Evolutionary conservation across 2,113 vertebrate species (phyloP).

Genomic region (Neodon shergylaensis): DNA sequence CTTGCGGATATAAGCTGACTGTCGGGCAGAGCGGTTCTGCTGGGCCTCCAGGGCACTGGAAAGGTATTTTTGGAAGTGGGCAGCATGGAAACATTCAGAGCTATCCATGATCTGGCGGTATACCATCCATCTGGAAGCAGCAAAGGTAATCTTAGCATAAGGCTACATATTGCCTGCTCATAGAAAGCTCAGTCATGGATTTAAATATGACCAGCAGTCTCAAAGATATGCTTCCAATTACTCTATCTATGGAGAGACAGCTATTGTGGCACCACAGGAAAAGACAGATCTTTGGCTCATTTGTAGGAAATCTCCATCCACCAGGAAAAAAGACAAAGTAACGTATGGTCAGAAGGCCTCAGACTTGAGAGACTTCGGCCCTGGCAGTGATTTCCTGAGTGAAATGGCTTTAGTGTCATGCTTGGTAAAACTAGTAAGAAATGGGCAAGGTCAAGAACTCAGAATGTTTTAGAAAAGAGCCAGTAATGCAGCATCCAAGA

Average conservation of each 20-base stretch:
- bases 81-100: slow-evolving; percentile 90
- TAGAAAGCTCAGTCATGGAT: background rate
- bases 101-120: slow-evolving; percentile 90
- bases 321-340: background rate
- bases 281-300: background rate
- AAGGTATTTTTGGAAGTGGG: slow-evolving; percentile 93
- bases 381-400: slow-evolving; percentile 17
- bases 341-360: background rate
- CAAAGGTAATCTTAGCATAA: background rate
- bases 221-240: background rate
- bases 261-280: background rate
- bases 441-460: slow-evolving; percentile 1
- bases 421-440: slow-evolving; percentile 29
- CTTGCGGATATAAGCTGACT: slow-evolving; percentile 71
- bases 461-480: slow-evolving; percentile 19
- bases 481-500: background rate
- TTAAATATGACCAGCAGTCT: background rate
- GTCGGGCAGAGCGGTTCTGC: slow-evolving; percentile 78
- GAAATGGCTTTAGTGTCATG: slow-evolving; percentile 18
- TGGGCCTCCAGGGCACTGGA: slow-evolving; percentile 89
- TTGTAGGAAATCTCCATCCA: slow-evolving; percentile 3
- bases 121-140: slow-evolving; percentile 90
- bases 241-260: background rate
- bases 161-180: background rate
- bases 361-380: background rate